A percentile compares a stretch with the other conserved stretches of the same genome.
Conservation (phyloP, 2,113 vertebrate species). For the Passer domesticus region DNA sequence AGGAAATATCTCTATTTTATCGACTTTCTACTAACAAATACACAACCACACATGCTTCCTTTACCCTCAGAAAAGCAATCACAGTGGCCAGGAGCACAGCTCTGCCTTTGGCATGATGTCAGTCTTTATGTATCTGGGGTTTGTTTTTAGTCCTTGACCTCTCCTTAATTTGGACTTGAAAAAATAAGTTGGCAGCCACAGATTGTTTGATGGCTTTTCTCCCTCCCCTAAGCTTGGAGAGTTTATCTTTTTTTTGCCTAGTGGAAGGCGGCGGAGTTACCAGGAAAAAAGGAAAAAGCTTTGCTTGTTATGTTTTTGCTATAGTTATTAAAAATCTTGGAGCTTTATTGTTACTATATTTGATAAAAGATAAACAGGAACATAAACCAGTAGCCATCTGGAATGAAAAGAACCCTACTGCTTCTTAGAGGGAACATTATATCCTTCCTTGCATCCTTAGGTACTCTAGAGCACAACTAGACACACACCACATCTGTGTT, state of each 20-base stretch:
- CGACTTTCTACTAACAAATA: neutral
- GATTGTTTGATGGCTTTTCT: neutral
- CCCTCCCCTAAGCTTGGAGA: neutral
- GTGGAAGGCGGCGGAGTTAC: neutral
- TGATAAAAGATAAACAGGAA: neutral
- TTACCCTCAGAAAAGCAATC: neutral
- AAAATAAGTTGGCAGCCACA: neutral
- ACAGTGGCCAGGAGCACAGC: neutral
- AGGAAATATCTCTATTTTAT: neutral
- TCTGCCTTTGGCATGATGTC: neutral
- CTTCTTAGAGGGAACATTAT: neutral
- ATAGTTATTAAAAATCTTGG: neutral
- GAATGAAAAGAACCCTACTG: neutral
- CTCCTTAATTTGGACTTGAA: neutral
- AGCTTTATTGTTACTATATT: neutral
- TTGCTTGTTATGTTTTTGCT: neutral
- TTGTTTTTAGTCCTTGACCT: neutral
- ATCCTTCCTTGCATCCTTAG: neutral
- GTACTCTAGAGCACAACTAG: neutral
- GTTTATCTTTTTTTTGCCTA: neutral
- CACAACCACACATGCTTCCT: neutral
- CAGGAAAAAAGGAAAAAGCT: neutral
- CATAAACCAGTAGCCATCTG: neutral
- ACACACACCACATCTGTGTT: neutral
- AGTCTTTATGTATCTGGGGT: neutral